Evolutionary conservation across 2,113 vertebrate species (phyloP), one percentile per base, ranked within the genome.

Genomic region (Paracanthobrama guichenoti): DNA sequence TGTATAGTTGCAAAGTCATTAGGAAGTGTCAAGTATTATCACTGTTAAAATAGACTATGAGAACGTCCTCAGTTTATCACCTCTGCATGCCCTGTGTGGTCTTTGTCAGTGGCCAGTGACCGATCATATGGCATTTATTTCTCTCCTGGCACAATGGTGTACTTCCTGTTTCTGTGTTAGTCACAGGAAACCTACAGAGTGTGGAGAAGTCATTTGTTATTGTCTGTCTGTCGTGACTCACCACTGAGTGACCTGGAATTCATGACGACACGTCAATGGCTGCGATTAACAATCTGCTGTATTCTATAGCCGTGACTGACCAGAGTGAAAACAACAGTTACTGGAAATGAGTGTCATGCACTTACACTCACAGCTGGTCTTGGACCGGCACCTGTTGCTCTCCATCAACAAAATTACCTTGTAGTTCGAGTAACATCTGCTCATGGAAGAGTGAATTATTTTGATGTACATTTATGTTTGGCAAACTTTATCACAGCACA

Each of bases 151-250:
- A 92, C 89, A 92, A 91, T 91, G 74, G 85, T 18, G 20, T 48
- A 84, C 77, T 92, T 91, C 88, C 87, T 81, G 73, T 88, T 85
- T 88, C 74, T 81, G 83, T 85, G 5, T 46, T 64, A 60, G 82
- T 89, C 82, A 85, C 83, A 88, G 93, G 91, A 93, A 92, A 87
- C 79, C 83, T 75, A 87, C 53, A 24, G 73, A 86, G 83, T 91
- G 79, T 89, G 92, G 4, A 92, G 84, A 84, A 87, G 48, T 57
- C 78, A 60, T 84, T 82, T 57, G 79, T 89, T 81, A 82, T 84
- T 79, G 87, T 89, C 87, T 77, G 44, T 81, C 79, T 71, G 14
- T 74, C 50, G 22, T 82, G 50, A 93, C 87, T 94, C 94, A 93
- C 84, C 24, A 16, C 48, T 62, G 46, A 85, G 10, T 86, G 77